Percentiles rank a stretch among this genome's conserved stretches.
Evolutionary conservation across 2,113 vertebrate species (phyloP).

Genomic region (Serinus canaria): DNA sequence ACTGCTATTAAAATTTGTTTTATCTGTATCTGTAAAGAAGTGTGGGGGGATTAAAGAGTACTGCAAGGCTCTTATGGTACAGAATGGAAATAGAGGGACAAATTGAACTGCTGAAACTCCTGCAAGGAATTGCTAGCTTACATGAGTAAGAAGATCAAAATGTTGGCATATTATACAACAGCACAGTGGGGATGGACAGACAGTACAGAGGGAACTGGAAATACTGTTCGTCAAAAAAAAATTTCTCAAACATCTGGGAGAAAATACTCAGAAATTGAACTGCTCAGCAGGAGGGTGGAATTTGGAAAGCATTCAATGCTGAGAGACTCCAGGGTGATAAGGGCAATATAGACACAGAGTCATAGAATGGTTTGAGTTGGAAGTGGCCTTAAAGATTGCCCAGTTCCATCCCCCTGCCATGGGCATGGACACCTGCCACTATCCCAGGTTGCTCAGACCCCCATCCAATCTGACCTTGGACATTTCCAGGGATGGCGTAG

Average conservation of each 20-base stretch:
- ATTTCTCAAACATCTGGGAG: background rate
- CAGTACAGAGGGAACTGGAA: background rate
- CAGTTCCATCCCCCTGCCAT: background rate
- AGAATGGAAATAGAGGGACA: background rate
- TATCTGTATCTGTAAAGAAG: background rate
- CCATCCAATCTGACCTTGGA: background rate
- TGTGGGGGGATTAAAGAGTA: fast-evolving
- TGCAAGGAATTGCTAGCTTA: background rate
- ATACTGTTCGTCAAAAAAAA: background rate
- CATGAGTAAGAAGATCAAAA: background rate
- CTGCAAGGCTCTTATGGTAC: background rate
- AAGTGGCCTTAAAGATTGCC: background rate
- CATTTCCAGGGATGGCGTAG: background rate
- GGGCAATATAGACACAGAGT: background rate
- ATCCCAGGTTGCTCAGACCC: background rate
- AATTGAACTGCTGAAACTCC: background rate
- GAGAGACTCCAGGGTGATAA: background rate
- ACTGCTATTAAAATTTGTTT: background rate
- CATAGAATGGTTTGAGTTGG: background rate
- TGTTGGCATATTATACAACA: background rate
- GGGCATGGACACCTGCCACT: background rate
- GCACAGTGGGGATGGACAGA: background rate
- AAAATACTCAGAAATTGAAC: background rate
- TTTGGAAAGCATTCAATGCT: background rate
- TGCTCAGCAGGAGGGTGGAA: background rate